Conservation (phyloP, 1,140 invertebrate species). For the Phymorhynchus buccinoides region DNA sequence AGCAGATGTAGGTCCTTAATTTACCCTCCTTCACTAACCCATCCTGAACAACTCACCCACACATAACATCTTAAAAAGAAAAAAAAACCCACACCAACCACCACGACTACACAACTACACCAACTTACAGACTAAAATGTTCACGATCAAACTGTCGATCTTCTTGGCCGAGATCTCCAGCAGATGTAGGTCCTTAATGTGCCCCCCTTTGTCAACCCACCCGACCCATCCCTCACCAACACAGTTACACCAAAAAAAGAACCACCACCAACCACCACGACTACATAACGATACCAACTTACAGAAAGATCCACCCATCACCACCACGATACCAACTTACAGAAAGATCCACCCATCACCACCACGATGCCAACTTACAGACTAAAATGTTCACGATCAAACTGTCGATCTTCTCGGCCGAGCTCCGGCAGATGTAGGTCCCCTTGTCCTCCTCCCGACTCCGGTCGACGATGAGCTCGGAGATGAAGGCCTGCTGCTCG, state of each 20-base stretch:
- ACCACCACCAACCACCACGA: neutral
- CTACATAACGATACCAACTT: constrained; percentile 4
- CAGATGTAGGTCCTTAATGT: constrained; percentile 19
- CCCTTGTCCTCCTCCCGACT: constrained; percentile 36
- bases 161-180: no score
- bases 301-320: constrained; percentile 15
- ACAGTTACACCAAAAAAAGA: no score
- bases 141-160: no score
- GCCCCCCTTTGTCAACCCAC: neutral
- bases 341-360: neutral
- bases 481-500: constrained; percentile 38
- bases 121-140: no score
- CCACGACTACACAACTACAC: no score
- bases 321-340: no score
- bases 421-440: constrained; percentile 45
- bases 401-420: constrained; percentile 39
- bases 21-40: no score
- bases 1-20: constrained; percentile 47
- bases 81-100: no score
- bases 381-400: constrained; percentile 39
- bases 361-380: constrained; percentile 21
- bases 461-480: constrained; percentile 44
- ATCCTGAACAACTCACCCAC: no score
- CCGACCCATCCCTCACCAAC: no score
- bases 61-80: no score